phyloP scores from a whole-genome alignment of 2,888 invertebrate species.

The Drosophila robusta region DNA sequence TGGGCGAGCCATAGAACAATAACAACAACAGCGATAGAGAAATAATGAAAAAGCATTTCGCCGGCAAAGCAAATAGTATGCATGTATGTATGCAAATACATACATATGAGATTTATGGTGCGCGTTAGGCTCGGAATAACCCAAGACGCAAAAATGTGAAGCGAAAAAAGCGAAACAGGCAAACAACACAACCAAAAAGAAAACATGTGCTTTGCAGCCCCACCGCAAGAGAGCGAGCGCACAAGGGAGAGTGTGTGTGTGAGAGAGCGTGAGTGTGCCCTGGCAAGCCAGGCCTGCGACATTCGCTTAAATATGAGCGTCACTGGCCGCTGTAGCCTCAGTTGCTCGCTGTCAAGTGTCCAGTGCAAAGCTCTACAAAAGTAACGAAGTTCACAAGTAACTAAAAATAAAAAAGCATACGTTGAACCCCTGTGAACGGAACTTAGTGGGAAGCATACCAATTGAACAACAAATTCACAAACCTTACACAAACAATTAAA shows the following conservation, averaged over 20 bases:
- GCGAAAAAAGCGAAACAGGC: conserved; percentile 46
- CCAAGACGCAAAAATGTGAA: conserved; percentile 60
- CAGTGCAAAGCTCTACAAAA: conserved; percentile 49
- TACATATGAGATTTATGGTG: conserved; percentile 62
- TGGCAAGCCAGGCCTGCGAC: conserved; percentile 11
- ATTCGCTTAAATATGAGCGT: conserved; percentile 75
- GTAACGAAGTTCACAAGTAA: conserved; percentile 3
- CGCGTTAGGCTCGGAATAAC: conserved; percentile 63
- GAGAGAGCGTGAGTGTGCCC: conserved; percentile 6
- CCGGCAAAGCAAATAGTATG: conserved; percentile 31
- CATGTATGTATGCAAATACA: conserved; percentile 4
- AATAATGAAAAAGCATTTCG: conserved; percentile 63
- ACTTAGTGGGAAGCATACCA: conserved; percentile 11
- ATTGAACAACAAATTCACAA: conserved; percentile 15
- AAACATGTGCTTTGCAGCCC: conserved; percentile 65
- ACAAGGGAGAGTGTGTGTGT: conserved; percentile 5
- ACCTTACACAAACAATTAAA: conserved; percentile 7
- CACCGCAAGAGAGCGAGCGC: conserved; percentile 13
- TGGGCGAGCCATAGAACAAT: conserved; percentile 36
- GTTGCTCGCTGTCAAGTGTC: conserved; percentile 68
- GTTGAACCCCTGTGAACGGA: conserved; percentile 24
- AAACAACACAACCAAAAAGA: conserved; percentile 57
- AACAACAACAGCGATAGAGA: conserved; percentile 17
- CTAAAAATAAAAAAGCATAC: neutral
- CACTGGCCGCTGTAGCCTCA: conserved; percentile 54